Base-by-base conservation (phyloP, 2,113 vertebrate species). In the Potamarius usumacintae region DNA sequence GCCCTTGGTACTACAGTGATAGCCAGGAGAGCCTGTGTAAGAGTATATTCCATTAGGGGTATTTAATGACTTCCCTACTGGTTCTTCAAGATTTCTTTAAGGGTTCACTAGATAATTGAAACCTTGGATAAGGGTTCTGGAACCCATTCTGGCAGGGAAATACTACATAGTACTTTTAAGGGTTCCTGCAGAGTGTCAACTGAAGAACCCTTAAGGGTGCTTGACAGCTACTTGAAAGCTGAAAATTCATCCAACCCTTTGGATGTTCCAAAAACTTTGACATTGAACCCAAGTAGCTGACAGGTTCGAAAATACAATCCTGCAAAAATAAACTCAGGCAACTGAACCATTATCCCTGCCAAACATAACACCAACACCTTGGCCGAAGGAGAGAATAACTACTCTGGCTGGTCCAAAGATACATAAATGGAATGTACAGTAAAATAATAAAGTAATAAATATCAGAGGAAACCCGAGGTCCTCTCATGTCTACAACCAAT, bases 191-290 rank as follows among this genome's bases (percentile, higher is more conserved):
- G 22, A 77, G 48, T 52, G 10, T 25, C 48, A 25, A 25, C 48
- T n/a, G 48, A 48, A 74, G 17, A 1, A 48, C 74, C 22, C 22
- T n/a, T 77, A 52, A 12, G 12, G 22, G 17, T 48, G 34, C 71
- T 74, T 74, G 17, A 74, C 34, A 22, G 34, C 15, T 9, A 20
- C 71, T 1, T 74, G 17, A 74, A 72, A 74, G n/a, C 22, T 76
- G 8, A 50, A 76, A 2, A 67, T 30, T 27, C 27, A 71, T 15
- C 69, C 69, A 69, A 69, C 34, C 30, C 30, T 71, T 71, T 18
- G 91, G 91, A 93, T 94, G 86, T 83, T 79, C 92, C 69, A 88
- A 85, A 90, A 85, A 88, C 82, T 88, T 27, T 48, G 71, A 48
- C 18, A 42, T 22, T 74, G 8, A 48, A 22, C 34, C 30, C 34